Evolutionary conservation across 2,888 invertebrate genomes (phyloP), one percentile per base, ranked within the genome.

Genomic region (Flexamia atlantica): DNA sequence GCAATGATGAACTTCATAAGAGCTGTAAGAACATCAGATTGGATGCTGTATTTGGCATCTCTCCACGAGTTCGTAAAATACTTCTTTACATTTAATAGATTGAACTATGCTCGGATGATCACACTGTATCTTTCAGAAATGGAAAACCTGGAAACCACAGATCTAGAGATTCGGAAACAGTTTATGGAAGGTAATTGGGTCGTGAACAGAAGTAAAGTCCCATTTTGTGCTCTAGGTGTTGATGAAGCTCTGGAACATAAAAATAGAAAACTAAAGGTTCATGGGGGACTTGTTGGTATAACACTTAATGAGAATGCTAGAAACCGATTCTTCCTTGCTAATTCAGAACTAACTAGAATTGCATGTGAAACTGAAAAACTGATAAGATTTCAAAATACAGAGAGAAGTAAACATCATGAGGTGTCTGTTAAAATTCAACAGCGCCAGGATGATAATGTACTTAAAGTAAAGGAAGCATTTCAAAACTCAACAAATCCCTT

Each of bases 181-280:
- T 72, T 72, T 30, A 32, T 30, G 28, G 30, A 30, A n/a, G 53
- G 53, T 12, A 74, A 32, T 12, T 74, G 36, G 74, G 74, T 74
- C 9, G 36, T 74, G 4, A 74, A 32, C 32, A 25, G 20, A 14
- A 74, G 17, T 12, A 32, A 30, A 12, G 36, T 74, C 5, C 36
- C 74, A 9, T 74, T 74, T 42, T 74, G 74, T 74, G 30, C 74
- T 20, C 20, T 42, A 36, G 32, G 64, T 23, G 25, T 25, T 9
- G 64, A 64, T 25, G 64, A 64, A 25, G 64, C 64, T 30, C 30
- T 64, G 4, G 64, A 64, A 20, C 64, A 64, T 14, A 3, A 64
- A 64, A 64, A 64, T 20, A 25, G 64, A 64, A n/a, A 5, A 74
- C 9, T 74, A 36, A 74, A 74, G 28, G 74, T 74, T 9, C 10